Base-by-base conservation (phyloP, 2,888 invertebrate species). In the Antheraea yamamai region DNA sequence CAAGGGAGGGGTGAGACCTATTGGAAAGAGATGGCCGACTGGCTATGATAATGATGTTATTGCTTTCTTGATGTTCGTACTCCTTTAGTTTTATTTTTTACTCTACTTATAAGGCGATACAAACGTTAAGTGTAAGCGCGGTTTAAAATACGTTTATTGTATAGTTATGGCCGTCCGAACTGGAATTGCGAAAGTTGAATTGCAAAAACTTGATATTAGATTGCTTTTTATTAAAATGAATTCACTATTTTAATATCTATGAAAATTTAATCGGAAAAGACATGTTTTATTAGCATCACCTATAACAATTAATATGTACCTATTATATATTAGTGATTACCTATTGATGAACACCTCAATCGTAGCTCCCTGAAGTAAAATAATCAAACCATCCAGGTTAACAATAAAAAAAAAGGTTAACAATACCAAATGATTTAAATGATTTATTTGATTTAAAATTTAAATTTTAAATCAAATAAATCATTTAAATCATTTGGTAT, bases 11-110 rank as follows among this genome's bases (percentile, higher is more conserved):
- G 91, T 92, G 88, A 93, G 87, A 93, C 90, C 91, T 93, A 94
- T 93, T 90, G 93, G 93, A 95, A 92, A 94, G 95, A 95, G 95
- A 95, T 92, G 94, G 93, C 93, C 88, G 92, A 92, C 93, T 89
- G 81, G 88, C 94, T 94, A 95, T 94, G 95, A 95, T 95, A 95
- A 95, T 95, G 94, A 95, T 92, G 95, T 95, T 94, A 94, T 94
- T 93, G 94, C 94, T 94, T 93, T 94, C 94, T 92, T 93, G 94
- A 94, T 93, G 91, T 94, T 91, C 91, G 89, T 85, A 88, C 92
- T 91, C 88, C 92, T 93, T 92, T 93, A 93, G 92, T 94, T 94
- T 94, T 95, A 93, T 94, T 94, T 93, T 94, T 91, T 91, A 92
- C 92, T 94, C 93, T 94, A 93, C 94, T 94, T 94, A 94, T 94